Percentiles rank a stretch among this genome's conserved stretches.
Evolutionary conservation across 2,113 vertebrate genomes (phyloP).

Genomic region (Muntiacus reevesi): DNA sequence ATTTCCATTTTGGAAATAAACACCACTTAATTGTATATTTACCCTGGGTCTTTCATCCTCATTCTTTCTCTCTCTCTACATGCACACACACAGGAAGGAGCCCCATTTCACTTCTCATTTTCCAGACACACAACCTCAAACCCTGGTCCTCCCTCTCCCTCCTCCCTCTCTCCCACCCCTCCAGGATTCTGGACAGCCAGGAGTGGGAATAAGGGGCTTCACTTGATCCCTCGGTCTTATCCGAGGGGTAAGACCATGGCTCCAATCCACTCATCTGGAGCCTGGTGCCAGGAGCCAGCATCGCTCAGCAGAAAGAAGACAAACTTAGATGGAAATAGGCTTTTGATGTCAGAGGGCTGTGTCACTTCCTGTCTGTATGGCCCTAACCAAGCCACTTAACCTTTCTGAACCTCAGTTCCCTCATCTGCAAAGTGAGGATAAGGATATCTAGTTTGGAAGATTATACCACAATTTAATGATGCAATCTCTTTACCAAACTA

Average conservation of each 20-base stretch:
- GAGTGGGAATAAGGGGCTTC: not conserved
- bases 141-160: not conserved
- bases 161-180: too few species aligned
- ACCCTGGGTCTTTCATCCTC: not conserved
- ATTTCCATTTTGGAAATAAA: slow-evolving; percentile 34
- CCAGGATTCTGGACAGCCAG: not conserved
- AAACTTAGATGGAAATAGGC: not conserved
- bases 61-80: not conserved
- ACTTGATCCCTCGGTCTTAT: not conserved
- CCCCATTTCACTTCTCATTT: not conserved
- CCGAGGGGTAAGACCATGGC: not conserved
- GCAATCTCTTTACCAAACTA: not conserved
- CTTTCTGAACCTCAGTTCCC: not conserved
- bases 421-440: not conserved
- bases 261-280: not conserved
- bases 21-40: not conserved
- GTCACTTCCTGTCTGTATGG: not conserved
- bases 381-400: not conserved
- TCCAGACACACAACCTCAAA: not conserved
- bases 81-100: not conserved
- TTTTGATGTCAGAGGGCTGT: not conserved
- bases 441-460: not conserved
- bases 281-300: not conserved
- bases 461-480: not conserved
- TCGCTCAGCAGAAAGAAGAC: not conserved